Conservation (phyloP, 2,797 vertebrate genomes). For the Cirrhinus molitorella region DNA sequence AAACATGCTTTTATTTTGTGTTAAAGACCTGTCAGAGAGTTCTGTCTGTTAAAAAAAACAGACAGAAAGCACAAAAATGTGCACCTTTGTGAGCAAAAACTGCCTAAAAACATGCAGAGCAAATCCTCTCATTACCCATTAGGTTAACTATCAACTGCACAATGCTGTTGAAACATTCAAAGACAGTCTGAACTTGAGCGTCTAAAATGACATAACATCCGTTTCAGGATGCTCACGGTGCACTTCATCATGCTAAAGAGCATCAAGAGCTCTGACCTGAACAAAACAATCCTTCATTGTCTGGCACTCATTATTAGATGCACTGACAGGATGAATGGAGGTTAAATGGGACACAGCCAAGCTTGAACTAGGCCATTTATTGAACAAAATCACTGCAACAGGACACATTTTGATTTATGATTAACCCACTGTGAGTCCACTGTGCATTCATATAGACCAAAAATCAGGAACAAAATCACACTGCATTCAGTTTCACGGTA, state of each 20-base stretch:
- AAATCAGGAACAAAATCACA: neutral
- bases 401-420: conserved; percentile 8
- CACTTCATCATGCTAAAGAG: neutral
- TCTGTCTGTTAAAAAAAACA: too few species aligned
- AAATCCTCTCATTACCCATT: neutral
- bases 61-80: neutral
- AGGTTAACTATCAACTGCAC: neutral
- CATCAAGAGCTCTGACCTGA: conserved; percentile 10
- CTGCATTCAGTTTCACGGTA: neutral
- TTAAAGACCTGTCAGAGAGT: too few species aligned
- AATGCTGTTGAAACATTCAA: neutral
- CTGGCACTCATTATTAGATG: neutral
- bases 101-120: too few species aligned
- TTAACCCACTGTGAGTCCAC: neutral
- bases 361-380: conserved; percentile 25
- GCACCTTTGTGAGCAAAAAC: neutral
- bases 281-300: conserved; percentile 17
- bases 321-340: neutral
- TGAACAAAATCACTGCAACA: conserved; percentile 23
- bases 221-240: neutral
- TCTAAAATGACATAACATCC: neutral
- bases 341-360: conserved; percentile 18
- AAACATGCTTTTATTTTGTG: too few species aligned
- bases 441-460: neutral
- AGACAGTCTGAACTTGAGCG: neutral